phyloP scores from a whole-genome alignment of 2,888 invertebrate species.

The Eupithecia abbreviata region DNA sequence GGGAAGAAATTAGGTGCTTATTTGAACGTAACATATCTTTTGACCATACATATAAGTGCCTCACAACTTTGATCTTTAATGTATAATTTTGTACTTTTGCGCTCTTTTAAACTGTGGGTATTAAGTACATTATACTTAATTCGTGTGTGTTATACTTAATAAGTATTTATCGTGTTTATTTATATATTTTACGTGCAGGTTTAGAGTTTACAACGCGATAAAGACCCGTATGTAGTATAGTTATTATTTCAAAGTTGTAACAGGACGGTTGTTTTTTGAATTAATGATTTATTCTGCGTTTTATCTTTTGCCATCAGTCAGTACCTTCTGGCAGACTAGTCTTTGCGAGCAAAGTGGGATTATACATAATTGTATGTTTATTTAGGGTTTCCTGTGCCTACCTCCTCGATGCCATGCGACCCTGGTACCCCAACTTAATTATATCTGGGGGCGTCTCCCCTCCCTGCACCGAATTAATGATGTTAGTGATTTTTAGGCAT shows the following conservation, averaged over 20 bases:
- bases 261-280: not conserved
- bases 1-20: conserved; percentile 19
- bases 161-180: not conserved
- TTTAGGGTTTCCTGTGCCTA: conserved; percentile 68
- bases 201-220: not conserved
- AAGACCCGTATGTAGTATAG: not conserved
- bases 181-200: not conserved
- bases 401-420: conserved; percentile 55
- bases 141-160: not conserved
- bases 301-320: conserved; percentile 50
- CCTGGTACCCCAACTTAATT: conserved; percentile 68
- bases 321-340: conserved; percentile 56
- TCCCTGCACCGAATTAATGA: conserved; percentile 30
- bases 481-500: conserved; percentile 31
- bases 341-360: conserved; percentile 65
- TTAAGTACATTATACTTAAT: not conserved
- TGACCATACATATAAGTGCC: not conserved
- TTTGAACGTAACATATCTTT: not conserved
- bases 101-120: not conserved
- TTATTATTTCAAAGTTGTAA: not conserved
- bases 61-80: not conserved
- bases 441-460: conserved; percentile 53
- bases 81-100: not conserved
- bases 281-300: not conserved
- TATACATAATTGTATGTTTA: conserved; percentile 71